Percentiles rank a stretch among this genome's conserved stretches.
phyloP scores from a whole-genome alignment of 2,888 invertebrate genomes.

The Lordiphosa fenestrarum region DNA sequence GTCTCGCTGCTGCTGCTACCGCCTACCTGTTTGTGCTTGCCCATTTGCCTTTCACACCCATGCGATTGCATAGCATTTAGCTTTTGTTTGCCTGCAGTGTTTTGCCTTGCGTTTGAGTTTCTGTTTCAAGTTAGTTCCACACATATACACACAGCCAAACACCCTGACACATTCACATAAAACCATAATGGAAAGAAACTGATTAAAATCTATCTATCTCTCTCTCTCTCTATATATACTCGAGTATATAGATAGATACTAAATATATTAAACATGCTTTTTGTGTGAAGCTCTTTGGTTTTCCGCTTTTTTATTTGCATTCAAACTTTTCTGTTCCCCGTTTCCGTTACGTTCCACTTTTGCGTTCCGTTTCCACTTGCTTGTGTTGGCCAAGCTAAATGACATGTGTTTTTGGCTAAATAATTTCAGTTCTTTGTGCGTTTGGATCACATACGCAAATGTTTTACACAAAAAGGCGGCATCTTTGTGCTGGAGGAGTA shows the following conservation, averaged over 20 bases:
- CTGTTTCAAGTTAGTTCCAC: slow-evolving; percentile 21
- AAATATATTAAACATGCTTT: slow-evolving; percentile 11
- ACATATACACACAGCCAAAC: slow-evolving; percentile 1
- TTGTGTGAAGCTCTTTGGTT: slow-evolving; percentile 34
- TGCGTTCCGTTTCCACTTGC: slow-evolving; percentile 16
- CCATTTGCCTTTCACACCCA: not conserved
- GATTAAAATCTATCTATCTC: slow-evolving; percentile 3
- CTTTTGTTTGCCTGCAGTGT: slow-evolving; percentile 24
- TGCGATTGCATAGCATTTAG: slow-evolving; percentile 20
- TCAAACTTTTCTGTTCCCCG: slow-evolving; percentile 28
- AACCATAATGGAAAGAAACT: slow-evolving; percentile 5
- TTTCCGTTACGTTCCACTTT: slow-evolving; percentile 39
- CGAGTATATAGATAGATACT: no score
- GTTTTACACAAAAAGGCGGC: slow-evolving; percentile 99
- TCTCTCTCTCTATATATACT: slow-evolving; percentile 20
- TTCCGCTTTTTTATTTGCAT: slow-evolving; percentile 26
- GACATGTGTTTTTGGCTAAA: slow-evolving; percentile 20
- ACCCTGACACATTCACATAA: not conserved
- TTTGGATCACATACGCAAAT: slow-evolving; percentile 99
- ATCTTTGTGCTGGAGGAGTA: slow-evolving; percentile 99
- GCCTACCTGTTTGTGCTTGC: not conserved
- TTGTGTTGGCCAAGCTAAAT: slow-evolving; percentile 7
- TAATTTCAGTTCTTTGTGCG: slow-evolving; percentile 98
- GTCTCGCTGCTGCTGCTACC: no score
- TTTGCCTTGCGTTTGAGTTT: slow-evolving; percentile 17